Conservation (phyloP, 37 sponge, comb jelly and placozoan species). For the Cliona cf. orientalis region DNA sequence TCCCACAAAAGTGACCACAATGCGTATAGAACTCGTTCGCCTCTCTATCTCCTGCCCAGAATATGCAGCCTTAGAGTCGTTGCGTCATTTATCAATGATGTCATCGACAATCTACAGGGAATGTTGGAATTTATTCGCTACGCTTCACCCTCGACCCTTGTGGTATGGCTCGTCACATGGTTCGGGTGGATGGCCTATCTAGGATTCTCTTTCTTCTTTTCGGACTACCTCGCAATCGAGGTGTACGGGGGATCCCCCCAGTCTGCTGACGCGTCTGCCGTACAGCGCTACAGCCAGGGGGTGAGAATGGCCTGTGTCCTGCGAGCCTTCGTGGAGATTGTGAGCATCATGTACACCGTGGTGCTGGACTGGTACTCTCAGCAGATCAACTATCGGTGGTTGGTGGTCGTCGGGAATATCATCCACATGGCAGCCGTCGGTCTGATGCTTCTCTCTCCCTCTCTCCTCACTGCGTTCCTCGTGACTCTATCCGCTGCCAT, state of each 20-base stretch:
- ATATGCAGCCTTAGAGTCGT: too few species aligned
- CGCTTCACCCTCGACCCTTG: neutral
- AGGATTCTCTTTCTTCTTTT: conserved; percentile 12
- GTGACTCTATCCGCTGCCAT: neutral
- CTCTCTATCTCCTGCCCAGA: too few species aligned
- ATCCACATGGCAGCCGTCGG: neutral
- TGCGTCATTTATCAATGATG: neutral
- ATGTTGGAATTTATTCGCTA: neutral
- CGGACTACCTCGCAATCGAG: conserved; percentile 29
- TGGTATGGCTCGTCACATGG: conserved; percentile 1
- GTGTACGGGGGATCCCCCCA: conserved; percentile 42
- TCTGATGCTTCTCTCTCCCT: neutral
- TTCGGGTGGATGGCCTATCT: conserved; percentile 14
- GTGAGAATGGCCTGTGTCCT: conserved; percentile 4
- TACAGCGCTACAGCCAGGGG: conserved; percentile 7
- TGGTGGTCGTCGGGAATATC: neutral
- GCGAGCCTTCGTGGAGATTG: neutral
- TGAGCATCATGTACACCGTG: neutral
- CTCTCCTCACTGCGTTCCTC: neutral
- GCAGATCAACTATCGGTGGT: neutral
- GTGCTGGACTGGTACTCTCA: neutral
- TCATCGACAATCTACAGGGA: neutral
- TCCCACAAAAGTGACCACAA: neutral
- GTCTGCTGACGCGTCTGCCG: neutral
- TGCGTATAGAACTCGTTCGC: too few species aligned